Evolutionary conservation across 2,797 vertebrate genomes (phyloP).

Genomic region (Lepus oiostolus): DNA sequence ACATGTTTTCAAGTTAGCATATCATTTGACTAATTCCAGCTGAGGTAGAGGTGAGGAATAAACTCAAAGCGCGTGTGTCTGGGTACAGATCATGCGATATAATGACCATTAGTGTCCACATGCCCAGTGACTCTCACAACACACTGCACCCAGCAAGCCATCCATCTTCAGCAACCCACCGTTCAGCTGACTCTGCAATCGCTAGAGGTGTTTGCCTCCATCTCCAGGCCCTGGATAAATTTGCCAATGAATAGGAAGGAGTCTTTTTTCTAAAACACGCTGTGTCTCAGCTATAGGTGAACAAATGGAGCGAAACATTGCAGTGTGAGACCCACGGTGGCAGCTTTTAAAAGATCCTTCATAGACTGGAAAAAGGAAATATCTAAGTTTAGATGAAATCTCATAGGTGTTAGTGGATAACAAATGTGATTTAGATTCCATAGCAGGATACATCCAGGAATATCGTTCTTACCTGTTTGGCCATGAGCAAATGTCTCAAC

Average conservation of each 20-base stretch:
- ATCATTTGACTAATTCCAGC: neutral
- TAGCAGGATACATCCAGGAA: neutral
- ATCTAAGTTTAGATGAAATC: neutral
- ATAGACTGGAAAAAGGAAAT: neutral
- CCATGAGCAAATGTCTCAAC: neutral
- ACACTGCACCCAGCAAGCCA: neutral
- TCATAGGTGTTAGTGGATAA: neutral
- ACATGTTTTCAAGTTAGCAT: neutral
- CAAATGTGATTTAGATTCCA: neutral
- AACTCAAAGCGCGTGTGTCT: constrained; percentile 25
- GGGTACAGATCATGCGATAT: neutral
- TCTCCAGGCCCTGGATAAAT: neutral
- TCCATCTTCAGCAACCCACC: neutral
- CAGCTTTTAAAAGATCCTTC: neutral
- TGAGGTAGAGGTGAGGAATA: neutral
- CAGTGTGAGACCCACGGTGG: neutral
- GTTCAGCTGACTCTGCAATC: neutral
- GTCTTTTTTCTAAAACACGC: neutral
- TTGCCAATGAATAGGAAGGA: neutral
- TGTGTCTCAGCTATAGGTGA: neutral
- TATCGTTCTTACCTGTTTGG: neutral
- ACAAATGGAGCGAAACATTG: neutral
- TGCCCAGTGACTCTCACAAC: neutral
- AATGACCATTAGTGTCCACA: neutral
- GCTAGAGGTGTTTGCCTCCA: neutral